A percentile compares a stretch with the other conserved stretches of the same genome.
Evolutionary conservation across 1,140 invertebrate genomes (phyloP).

Genomic region (Schlechtendalia chinensis): DNA sequence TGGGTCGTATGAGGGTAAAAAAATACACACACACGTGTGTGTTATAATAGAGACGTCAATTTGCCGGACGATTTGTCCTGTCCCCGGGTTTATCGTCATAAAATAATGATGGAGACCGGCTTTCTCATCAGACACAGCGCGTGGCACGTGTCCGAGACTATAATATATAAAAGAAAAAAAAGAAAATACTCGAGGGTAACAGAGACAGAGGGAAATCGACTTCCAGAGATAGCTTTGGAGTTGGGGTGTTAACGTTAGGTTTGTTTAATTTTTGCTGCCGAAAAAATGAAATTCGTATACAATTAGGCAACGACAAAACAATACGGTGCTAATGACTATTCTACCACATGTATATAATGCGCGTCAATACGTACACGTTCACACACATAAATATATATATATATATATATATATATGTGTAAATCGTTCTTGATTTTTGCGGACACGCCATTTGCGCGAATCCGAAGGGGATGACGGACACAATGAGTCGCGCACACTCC

Average conservation of each 20-base stretch:
- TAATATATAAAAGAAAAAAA: neutral
- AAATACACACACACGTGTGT: neutral
- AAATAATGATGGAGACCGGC: constrained; percentile 6
- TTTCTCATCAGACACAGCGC: constrained; percentile 4
- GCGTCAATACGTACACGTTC: neutral
- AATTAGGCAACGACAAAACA: constrained; percentile 5
- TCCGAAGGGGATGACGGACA: constrained; percentile 24
- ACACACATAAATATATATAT: neutral
- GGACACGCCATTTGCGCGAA: constrained; percentile 33
- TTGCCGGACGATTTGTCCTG: constrained; percentile 1
- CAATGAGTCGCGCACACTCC: constrained; percentile 1
- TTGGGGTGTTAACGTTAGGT: neutral
- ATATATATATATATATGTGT: neutral
- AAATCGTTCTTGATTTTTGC: neutral
- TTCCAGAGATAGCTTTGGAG: neutral
- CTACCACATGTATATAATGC: neutral
- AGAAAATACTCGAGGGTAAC: neutral
- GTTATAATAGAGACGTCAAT: constrained; percentile 34
- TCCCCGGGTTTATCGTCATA: neutral
- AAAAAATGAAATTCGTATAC: neutral
- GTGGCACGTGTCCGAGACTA: neutral
- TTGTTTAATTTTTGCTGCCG: neutral
- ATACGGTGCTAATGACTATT: constrained; percentile 13
- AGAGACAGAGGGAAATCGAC: neutral
- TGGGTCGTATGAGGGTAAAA: neutral